These are phyloP conservation scores for Patella pellucida DNA, from an alignment of 2,888 invertebrate genomes.

Conservation along the genomic window DNA sequence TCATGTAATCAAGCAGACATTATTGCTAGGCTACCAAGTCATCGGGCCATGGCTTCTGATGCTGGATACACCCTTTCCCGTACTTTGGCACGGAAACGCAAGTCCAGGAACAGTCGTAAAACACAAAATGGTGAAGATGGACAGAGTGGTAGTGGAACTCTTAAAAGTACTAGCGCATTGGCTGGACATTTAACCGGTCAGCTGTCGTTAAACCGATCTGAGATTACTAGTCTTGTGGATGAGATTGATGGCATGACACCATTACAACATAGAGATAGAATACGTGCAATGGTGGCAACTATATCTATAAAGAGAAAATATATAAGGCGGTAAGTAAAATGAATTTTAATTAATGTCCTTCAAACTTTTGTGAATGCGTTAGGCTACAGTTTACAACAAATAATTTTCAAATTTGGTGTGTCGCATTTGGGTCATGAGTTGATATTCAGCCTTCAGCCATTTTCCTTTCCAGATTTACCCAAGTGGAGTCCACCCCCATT, in stretches of 20 bases:
- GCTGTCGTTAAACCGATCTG: not conserved
- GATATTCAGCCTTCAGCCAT: too few relatives aligned
- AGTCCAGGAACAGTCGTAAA: constrained; percentile 21
- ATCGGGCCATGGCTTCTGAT: constrained; percentile 39
- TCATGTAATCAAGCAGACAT: constrained; percentile 46
- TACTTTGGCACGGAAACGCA: constrained; percentile 30
- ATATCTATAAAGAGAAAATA: constrained; percentile 46
- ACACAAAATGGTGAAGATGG: not conserved
- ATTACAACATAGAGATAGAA: constrained; percentile 32
- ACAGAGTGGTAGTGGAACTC: constrained; percentile 6
- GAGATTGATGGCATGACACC: constrained; percentile 30
- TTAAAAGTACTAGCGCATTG: not conserved
- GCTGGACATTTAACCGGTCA: not conserved
- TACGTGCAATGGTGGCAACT: constrained; percentile 45
- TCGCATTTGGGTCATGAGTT: too few relatives aligned
- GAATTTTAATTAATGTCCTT: not conserved
- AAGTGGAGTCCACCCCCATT: too few relatives aligned
- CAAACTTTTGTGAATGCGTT: too few relatives aligned
- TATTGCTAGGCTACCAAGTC: constrained; percentile 46
- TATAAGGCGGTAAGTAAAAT: constrained; percentile 34
- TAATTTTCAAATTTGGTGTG: too few relatives aligned
- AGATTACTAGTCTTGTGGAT: constrained; percentile 4
- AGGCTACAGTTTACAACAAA: too few relatives aligned
- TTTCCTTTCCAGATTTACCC: too few relatives aligned
- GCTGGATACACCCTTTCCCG: constrained; percentile 37